phyloP scores from a whole-genome alignment of 2,113 vertebrate genomes.

The Lepus timidus region DNA sequence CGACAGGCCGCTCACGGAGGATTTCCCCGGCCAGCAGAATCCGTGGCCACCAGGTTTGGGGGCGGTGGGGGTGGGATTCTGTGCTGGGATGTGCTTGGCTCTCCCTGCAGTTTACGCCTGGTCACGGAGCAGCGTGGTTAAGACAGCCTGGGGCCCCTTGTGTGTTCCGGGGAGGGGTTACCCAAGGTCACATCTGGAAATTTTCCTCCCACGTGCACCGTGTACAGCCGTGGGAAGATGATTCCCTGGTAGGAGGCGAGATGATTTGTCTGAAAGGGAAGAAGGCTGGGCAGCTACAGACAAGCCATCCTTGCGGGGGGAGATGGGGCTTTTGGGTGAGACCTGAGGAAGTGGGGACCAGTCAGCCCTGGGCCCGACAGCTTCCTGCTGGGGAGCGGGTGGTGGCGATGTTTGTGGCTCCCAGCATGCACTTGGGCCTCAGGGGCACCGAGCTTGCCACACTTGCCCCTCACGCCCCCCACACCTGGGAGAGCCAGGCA shows the following conservation, averaged over 20 bases:
- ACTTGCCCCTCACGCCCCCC: not conserved
- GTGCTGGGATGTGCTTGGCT: not conserved
- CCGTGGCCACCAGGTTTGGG: not conserved
- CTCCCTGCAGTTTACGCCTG: not conserved
- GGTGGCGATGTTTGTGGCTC: no score
- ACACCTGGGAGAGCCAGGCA: not conserved
- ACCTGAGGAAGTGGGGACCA: not conserved
- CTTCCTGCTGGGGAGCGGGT: no score
- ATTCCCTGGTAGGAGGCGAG: not conserved
- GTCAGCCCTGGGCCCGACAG: not conserved
- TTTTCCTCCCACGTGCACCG: not conserved
- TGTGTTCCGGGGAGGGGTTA: not conserved
- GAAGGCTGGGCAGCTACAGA: not conserved
- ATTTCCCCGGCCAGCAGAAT: not conserved
- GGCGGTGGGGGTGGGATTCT: not conserved
- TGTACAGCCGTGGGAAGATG: not conserved
- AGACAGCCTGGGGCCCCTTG: not conserved
- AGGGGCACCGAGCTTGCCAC: not conserved
- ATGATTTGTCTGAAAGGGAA: not conserved
- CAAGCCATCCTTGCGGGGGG: not conserved
- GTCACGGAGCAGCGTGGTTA: not conserved
- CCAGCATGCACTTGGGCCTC: not conserved
- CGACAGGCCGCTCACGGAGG: not conserved
- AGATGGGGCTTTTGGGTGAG: not conserved
- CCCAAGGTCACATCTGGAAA: slow-evolving; percentile 29